phyloP scores from a whole-genome alignment of 2,888 invertebrate genomes.

The Eupithecia pulchellata region DNA sequence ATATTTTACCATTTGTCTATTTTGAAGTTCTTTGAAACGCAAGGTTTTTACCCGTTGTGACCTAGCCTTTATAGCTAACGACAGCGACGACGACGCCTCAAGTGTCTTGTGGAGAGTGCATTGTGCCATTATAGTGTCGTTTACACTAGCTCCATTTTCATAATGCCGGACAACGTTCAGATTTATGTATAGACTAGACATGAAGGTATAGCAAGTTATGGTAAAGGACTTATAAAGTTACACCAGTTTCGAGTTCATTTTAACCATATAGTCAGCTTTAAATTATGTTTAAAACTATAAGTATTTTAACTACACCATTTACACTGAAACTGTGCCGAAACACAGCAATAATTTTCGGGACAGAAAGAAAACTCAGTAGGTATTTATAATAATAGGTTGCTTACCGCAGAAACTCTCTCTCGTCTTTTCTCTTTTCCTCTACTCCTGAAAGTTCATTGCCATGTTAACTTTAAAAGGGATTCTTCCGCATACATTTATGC shows the following conservation, averaged over 20 bases:
- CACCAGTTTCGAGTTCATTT: neutral
- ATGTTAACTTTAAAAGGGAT: neutral
- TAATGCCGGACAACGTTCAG: neutral
- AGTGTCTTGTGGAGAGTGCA: slow-evolving; percentile 12
- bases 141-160: slow-evolving; percentile 13
- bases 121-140: slow-evolving; percentile 9
- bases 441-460: neutral
- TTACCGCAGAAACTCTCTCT: no score
- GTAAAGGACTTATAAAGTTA: neutral
- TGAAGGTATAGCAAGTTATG: neutral
- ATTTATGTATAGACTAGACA: neutral
- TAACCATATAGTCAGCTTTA: neutral
- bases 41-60: neutral
- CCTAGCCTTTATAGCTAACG: neutral
- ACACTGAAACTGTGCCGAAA: neutral
- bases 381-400: no score
- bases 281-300: neutral
- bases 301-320: neutral
- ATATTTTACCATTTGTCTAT: no score
- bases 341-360: neutral
- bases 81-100: neutral
- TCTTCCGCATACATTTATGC: neutral
- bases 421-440: neutral
- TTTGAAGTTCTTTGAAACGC: neutral
- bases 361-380: neutral